A percentile compares a stretch with the other conserved stretches of the same genome.
Conservation (phyloP, 2,888 invertebrate species). For the Spisula solida region DNA sequence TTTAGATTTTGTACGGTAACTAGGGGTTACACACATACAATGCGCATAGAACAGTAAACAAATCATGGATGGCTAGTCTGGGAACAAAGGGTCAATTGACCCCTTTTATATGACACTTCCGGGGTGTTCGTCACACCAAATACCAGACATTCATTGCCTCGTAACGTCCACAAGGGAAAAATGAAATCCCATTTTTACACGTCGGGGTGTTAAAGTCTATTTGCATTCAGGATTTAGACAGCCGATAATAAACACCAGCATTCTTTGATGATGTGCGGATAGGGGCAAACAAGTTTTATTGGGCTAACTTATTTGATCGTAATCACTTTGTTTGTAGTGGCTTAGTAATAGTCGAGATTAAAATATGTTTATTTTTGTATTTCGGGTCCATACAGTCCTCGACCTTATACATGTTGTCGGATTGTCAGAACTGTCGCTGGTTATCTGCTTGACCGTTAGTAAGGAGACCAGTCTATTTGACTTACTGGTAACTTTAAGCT, state of each 20-base stretch:
- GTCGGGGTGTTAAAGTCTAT: conserved; percentile 18
- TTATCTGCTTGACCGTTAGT: too few species aligned
- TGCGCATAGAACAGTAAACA: not conserved
- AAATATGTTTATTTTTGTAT: not conserved
- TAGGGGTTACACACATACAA: not conserved
- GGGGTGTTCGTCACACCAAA: conserved; percentile 4
- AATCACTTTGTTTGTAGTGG: not conserved
- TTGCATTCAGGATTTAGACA: not conserved
- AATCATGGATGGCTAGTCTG: conserved; percentile 16
- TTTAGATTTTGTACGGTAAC: not conserved
- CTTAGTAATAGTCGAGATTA: not conserved
- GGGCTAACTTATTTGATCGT: not conserved
- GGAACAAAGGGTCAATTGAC: conserved; percentile 29
- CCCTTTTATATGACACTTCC: conserved; percentile 39
- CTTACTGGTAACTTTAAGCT: too few species aligned
- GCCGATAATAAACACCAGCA: not conserved
- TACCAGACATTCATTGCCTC: conserved; percentile 3
- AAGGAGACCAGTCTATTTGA: too few species aligned
- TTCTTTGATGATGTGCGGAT: not conserved
- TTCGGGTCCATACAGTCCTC: too few species aligned
- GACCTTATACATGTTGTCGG: too few species aligned
- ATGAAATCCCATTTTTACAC: conserved; percentile 18
- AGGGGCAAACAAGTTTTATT: not conserved
- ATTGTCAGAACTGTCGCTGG: too few species aligned
- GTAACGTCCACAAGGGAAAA: not conserved